Base-by-base conservation (phyloP, 2,797 vertebrate species). In the Emys orbicularis region DNA sequence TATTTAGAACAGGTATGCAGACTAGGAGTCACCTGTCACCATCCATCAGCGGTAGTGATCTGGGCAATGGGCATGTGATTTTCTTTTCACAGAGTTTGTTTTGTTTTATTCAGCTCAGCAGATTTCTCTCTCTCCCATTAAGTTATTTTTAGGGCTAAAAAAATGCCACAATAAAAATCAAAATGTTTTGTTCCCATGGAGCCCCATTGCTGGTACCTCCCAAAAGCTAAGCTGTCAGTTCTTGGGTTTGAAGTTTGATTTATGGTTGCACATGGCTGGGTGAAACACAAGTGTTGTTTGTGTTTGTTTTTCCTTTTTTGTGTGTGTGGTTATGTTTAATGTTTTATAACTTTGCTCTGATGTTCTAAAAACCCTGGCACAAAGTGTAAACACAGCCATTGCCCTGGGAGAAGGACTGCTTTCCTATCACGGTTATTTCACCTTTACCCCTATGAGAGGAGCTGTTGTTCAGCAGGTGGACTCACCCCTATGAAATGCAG, bases 201-300 rank as follows among this genome's bases (percentile, higher is more conserved):
- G 50, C 5, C 12, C n/a, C 8, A 0, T 4, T 77, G 77, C 15
- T 81, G 59, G 41, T 52, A 56, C 34, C 34, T 80, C 37, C 47
- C 29, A 68, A 84, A 50, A 31, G 25, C 18, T n/a, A 83, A 41
- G 13, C 68, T 21, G 23, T 4, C 84, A 90, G 47, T 18, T 37
- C 49, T 5, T 83, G 76, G 52, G 65, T 89, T 54, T 84, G 44
- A 56, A 21, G 3, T 72, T 47, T 52, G 23, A 18, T 49, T 49
- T 79, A 41, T 41, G 61, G 0, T 18, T 44, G 81, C 6, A 57
- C 15, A 10, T 0, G 1, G 44, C 0, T 0, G 50, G n/a, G 83
- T 77, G 44, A 6, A 83, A 84, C n/a, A 0, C 1, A 84, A 21
- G 31, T 37, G 34, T 81, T 4, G 27, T 34, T 84, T 76, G 4